Evolutionary conservation across 2,888 invertebrate genomes (phyloP).

Genomic region (Panzeria rudis): DNA sequence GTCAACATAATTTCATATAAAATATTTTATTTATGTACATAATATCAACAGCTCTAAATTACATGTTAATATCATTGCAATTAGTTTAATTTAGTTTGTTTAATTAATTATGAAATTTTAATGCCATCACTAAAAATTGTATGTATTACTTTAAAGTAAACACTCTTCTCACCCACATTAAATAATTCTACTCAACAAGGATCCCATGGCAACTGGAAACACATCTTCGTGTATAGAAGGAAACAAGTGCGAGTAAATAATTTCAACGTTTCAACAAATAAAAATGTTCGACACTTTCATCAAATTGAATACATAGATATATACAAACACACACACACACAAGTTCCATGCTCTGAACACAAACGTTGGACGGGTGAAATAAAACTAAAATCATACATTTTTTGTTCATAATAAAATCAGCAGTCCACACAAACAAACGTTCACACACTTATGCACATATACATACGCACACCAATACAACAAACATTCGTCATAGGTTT

Average conservation of each 20-base stretch:
- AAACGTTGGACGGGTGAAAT: slow-evolving; percentile 25
- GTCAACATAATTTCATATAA: not conserved
- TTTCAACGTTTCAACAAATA: slow-evolving; percentile 24
- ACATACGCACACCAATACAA: not conserved
- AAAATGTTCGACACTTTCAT: slow-evolving; percentile 10
- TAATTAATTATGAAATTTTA: slow-evolving; percentile 20
- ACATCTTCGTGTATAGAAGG: not conserved
- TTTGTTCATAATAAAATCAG: not conserved
- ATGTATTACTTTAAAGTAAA: not conserved
- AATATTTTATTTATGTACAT: too few species aligned
- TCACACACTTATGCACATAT: not conserved
- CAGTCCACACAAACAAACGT: not conserved
- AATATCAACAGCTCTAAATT: not conserved
- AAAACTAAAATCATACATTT: slow-evolving; percentile 29
- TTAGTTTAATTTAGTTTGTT: not conserved
- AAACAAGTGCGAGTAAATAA: too few species aligned
- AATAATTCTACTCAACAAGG: not conserved
- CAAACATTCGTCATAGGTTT: slow-evolving; percentile 9
- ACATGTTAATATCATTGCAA: not conserved
- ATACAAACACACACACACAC: not conserved
- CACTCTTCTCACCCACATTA: not conserved
- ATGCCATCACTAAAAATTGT: not conserved
- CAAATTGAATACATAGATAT: not conserved
- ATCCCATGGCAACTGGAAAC: not conserved
- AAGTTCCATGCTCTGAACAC: not conserved